Conservation (phyloP, 2,888 invertebrate genomes). For the Drosophila niveifrons region DNA sequence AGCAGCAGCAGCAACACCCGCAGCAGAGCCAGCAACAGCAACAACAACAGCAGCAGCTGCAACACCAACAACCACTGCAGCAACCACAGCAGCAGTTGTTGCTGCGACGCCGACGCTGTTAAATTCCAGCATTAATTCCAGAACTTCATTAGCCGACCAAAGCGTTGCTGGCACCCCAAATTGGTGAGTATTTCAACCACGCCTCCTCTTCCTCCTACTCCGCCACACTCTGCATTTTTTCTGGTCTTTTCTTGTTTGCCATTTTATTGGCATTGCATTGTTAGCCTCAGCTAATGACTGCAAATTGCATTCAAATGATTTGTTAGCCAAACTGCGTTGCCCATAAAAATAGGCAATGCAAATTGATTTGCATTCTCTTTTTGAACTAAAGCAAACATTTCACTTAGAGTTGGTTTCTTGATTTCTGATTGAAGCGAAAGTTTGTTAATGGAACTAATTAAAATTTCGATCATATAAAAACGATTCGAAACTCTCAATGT, state of each 20-base stretch:
- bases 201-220: background rate
- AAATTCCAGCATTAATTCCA: constrained; percentile 79
- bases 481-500: too few species aligned
- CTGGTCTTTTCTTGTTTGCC: background rate
- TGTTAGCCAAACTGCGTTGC: constrained; percentile 5
- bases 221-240: background rate
- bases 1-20: constrained; percentile 33
- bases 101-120: constrained; percentile 57
- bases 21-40: constrained; percentile 47
- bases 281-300: constrained; percentile 52
- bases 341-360: constrained; percentile 30
- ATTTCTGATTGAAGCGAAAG: too few species aligned
- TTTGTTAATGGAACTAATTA: too few species aligned
- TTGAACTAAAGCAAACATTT: background rate
- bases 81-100: constrained; percentile 41
- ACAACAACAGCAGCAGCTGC: constrained; percentile 34
- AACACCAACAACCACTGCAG: constrained; percentile 39
- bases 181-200: constrained; percentile 49
- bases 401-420: background rate
- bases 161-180: constrained; percentile 45
- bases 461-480: too few species aligned
- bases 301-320: constrained; percentile 63
- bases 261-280: constrained; percentile 8
- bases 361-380: background rate
- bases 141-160: constrained; percentile 77